These are phyloP conservation scores for Nannospalax galili DNA, from an alignment of 2,113 vertebrate genomes.

Conservation along the genomic window DNA sequence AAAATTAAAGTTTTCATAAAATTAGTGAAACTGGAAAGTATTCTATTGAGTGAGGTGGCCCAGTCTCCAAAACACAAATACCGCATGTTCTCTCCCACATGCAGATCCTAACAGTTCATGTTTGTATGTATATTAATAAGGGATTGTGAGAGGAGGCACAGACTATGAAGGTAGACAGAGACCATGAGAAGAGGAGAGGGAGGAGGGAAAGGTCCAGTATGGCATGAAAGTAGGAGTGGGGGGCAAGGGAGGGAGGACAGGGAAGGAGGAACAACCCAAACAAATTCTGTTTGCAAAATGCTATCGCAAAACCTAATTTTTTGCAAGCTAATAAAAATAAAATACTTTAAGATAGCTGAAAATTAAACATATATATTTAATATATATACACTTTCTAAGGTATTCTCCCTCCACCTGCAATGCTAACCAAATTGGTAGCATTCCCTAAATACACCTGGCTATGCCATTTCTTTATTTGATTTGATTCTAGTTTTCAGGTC, in stretches of 20 bases:
- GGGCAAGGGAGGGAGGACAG: not conserved
- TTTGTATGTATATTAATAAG: not conserved
- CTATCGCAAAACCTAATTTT: not conserved
- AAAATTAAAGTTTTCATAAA: too few relatives aligned
- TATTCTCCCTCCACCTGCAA: not conserved
- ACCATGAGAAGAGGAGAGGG: not conserved
- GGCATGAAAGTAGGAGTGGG: not conserved
- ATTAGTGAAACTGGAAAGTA: not conserved
- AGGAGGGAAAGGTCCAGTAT: not conserved
- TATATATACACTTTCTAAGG: not conserved
- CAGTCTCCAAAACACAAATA: not conserved
- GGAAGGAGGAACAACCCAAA: too few relatives aligned
- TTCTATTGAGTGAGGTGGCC: not conserved
- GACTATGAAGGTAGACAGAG: not conserved
- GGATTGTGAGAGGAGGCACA: not conserved
- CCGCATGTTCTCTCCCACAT: not conserved
- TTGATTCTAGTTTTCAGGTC: not conserved
- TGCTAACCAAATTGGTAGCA: not conserved
- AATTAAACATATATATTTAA: not conserved
- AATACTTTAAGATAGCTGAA: not conserved
- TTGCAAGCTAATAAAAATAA: not conserved
- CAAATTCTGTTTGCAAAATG: not conserved
- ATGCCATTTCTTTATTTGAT: not conserved
- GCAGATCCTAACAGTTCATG: too few relatives aligned
- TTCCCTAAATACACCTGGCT: not conserved